Evolutionary conservation across 2,797 vertebrate genomes (phyloP).

Genomic region (Dallia pectoralis): DNA sequence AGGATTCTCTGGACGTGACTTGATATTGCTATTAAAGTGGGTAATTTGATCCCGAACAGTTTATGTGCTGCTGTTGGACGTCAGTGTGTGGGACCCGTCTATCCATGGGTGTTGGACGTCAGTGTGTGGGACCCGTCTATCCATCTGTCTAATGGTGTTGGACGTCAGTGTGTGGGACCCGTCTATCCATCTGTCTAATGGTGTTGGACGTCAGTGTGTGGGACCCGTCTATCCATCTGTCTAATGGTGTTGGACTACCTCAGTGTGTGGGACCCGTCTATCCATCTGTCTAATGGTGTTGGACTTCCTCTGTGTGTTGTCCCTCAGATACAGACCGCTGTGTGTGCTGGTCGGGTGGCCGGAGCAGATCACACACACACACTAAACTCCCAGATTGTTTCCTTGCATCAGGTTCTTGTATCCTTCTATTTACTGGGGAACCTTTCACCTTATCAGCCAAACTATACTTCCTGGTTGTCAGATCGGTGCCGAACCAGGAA

Average conservation of each 20-base stretch:
- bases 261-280: background rate
- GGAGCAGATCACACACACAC: too few species aligned
- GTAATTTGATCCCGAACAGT: background rate
- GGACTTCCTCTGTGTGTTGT: background rate
- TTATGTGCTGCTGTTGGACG: background rate
- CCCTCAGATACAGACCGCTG: background rate
- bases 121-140: background rate
- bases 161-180: background rate
- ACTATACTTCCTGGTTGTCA: conserved; percentile 14
- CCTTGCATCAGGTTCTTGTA: conserved; percentile 65
- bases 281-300: background rate
- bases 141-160: background rate
- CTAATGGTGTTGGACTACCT: background rate
- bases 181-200: background rate
- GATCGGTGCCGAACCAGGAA: background rate
- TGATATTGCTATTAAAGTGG: background rate
- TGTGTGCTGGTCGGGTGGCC: too few species aligned
- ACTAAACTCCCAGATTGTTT: conserved; percentile 30
- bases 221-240: too few species aligned
- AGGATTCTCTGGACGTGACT: conserved; percentile 11
- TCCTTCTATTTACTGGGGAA: conserved; percentile 31
- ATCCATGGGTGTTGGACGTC: background rate
- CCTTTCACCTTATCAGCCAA: conserved; percentile 37
- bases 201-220: background rate
- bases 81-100: background rate